Evolutionary conservation across 2,113 vertebrate genomes (phyloP), one percentile per base, ranked within the genome.

Genomic region (Sapajus apella): DNA sequence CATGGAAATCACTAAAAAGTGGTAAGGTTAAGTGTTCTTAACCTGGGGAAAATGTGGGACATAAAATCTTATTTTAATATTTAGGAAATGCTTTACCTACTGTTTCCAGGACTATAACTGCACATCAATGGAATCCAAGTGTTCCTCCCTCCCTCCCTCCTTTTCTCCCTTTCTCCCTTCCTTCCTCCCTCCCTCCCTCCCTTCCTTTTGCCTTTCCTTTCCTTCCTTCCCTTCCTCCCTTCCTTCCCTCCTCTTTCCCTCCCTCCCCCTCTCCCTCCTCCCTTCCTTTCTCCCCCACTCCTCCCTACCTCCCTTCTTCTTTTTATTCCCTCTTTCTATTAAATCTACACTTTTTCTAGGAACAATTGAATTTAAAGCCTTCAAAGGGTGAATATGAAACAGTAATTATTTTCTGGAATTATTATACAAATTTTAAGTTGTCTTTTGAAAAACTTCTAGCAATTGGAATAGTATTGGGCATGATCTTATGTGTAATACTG

Each of bases 361-460:
- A 91, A 79, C 4, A 70, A 79, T 20, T 37, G 4, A 76, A 77
- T 79, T 85, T 16, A 30, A 55, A 83, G 2, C 20, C 8, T 30
- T 90, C 70, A n/a, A 23, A 83, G 18, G 30, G 2, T 0, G 47
- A 35, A 58, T 10, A 58, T 86, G 87, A 58, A 55, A 80, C 13
- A 50, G 21, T 37, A 64, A n/a, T 77, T 79, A 45, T 89, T 87
- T 92, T 85, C 43, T 91, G 55, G 45, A 95, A 80, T 92, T 88
- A 81, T 47, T 52, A 75, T 4, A 43, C 18, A 86, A 12, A 45
- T n/a, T 81, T 87, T 77, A 77, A 95, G 23, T 6, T 79, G 61
- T 52, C 6, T 87, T 61, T 85, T 79, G 8, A n/a, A 76, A 85
- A 91, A 50, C 11, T 56, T 75, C 52, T 56, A 94, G 73, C 37